Conservation (phyloP, 2,113 vertebrate genomes). For the Hystrix brachyura region DNA sequence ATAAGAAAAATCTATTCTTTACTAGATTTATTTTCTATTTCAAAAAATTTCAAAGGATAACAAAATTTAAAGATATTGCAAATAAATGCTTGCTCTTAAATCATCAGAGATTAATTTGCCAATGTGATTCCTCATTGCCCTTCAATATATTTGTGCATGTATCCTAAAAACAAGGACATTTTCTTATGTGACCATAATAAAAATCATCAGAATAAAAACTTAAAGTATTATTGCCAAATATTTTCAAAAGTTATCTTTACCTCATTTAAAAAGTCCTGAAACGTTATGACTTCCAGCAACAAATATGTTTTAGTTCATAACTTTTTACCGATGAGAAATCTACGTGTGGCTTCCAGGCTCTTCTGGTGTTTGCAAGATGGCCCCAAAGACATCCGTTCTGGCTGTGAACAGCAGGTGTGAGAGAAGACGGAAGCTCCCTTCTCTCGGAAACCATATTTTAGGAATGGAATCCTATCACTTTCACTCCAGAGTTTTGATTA, state of each 20-base stretch:
- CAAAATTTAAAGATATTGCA: background rate
- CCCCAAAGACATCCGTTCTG: background rate
- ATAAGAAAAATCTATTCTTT: background rate
- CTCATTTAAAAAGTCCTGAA: background rate
- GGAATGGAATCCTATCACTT: background rate
- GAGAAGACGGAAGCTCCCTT: background rate
- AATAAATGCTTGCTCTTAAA: background rate
- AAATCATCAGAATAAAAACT: background rate
- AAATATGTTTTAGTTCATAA: background rate
- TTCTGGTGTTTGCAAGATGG: background rate
- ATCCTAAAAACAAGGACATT: background rate
- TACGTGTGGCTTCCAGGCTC: background rate
- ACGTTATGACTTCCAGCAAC: background rate
- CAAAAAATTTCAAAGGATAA: background rate
- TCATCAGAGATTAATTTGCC: background rate
- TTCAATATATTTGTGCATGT: background rate
- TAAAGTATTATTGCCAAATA: background rate
- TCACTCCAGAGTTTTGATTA: background rate
- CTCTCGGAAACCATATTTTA: background rate
- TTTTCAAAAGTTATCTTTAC: background rate
- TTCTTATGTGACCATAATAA: background rate
- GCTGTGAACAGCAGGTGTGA: background rate
- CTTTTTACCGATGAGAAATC: background rate
- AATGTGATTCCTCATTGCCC: rapidly evolving
- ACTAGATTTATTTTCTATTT: background rate